A percentile compares a stretch with the other conserved stretches of the same genome.
Conservation (phyloP, 2,888 invertebrate species). For the Neoitamus cyanurus region DNA sequence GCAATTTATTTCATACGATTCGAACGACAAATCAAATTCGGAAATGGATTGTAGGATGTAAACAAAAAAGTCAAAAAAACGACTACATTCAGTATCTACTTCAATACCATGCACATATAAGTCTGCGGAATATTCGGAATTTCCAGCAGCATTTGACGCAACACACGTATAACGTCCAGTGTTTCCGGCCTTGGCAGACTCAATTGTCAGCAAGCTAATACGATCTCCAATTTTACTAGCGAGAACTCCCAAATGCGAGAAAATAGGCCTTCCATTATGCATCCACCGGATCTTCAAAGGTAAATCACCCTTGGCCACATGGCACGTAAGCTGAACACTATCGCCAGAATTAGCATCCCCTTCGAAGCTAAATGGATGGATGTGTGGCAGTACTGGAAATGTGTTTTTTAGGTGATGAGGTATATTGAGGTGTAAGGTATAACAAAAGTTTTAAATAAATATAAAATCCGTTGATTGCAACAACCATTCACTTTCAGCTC, state of each 20-base stretch:
- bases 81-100: conserved; percentile 63
- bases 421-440: background rate
- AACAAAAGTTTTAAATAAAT: background rate
- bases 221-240: conserved; percentile 68
- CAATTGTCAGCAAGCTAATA: conserved; percentile 69
- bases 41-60: background rate
- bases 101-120: conserved; percentile 72
- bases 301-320: conserved; percentile 69
- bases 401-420: conserved; percentile 27
- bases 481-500: conserved; percentile 65
- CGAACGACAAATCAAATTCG: no score
- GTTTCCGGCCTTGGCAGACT: conserved; percentile 73
- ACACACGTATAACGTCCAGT: conserved; percentile 75
- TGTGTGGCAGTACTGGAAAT: conserved; percentile 75
- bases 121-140: conserved; percentile 69
- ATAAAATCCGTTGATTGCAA: conserved; percentile 53
- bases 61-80: conserved; percentile 34
- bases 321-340: conserved; percentile 68
- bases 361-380: conserved; percentile 57
- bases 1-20: no score
- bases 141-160: conserved; percentile 71
- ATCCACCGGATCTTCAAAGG: conserved; percentile 70
- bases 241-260: conserved; percentile 71
- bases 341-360: conserved; percentile 72
- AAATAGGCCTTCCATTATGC: conserved; percentile 67